phyloP scores from a whole-genome alignment of 2,113 vertebrate genomes.

The Podilymbus podiceps region DNA sequence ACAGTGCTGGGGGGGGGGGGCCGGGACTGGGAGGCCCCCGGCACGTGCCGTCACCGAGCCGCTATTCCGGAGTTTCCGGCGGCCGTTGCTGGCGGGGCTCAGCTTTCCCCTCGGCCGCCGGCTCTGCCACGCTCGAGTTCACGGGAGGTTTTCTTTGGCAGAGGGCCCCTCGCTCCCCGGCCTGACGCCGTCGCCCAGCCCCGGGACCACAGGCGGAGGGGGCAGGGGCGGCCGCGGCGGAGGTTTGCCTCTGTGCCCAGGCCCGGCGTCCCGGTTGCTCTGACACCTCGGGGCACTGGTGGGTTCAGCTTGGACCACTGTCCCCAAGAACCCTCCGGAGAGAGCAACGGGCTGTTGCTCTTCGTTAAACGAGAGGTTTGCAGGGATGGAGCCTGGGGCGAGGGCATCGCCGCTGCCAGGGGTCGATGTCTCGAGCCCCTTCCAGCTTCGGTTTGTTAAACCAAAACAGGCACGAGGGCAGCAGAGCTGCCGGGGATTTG shows the following conservation, averaged over 20 bases:
- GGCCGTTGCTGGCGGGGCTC: neutral
- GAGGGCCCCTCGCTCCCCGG: neutral
- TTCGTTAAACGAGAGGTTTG: neutral
- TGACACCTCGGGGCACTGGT: neutral
- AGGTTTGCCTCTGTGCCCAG: neutral
- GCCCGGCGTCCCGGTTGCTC: rapidly evolving
- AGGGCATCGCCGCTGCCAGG: neutral
- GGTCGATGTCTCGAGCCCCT: neutral
- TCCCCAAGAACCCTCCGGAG: neutral
- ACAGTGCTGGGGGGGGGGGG: neutral
- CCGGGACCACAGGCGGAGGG: neutral
- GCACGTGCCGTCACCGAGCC: neutral
- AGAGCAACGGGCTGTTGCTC: neutral
- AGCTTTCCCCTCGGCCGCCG: neutral
- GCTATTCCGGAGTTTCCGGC: neutral
- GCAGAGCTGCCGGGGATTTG: neutral
- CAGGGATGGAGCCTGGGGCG: neutral
- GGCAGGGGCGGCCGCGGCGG: neutral
- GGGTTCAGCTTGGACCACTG: neutral
- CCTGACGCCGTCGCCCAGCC: rapidly evolving
- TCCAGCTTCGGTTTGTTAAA: slow-evolving; percentile 62
- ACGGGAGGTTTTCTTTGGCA: slow-evolving; percentile 52
- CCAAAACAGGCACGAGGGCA: slow-evolving; percentile 65
- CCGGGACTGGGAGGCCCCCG: neutral
- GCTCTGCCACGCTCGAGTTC: slow-evolving; percentile 8